phyloP scores from a whole-genome alignment of 2,888 invertebrate genomes.

The Minunthozetes semirufus region DNA sequence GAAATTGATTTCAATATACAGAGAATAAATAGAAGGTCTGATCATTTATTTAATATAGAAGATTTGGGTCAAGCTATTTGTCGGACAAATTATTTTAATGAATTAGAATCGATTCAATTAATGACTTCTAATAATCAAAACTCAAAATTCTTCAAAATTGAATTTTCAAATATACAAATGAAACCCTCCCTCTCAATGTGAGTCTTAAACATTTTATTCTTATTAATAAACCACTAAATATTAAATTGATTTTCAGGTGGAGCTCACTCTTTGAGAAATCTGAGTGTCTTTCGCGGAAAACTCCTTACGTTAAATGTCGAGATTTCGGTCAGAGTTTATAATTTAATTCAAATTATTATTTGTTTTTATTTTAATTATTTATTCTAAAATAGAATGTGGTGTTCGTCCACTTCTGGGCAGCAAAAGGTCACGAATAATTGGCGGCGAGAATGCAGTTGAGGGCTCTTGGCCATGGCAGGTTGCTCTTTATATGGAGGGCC shows the following conservation, averaged over 20 bases:
- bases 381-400: slow-evolving; percentile 41
- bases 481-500: slow-evolving; percentile 74
- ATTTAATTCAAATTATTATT: not conserved
- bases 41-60: slow-evolving; percentile 55
- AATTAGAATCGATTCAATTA: slow-evolving; percentile 12
- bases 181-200: slow-evolving; percentile 32
- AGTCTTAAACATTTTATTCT: not conserved
- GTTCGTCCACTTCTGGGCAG: slow-evolving; percentile 36
- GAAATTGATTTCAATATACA: not conserved
- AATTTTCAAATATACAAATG: not conserved
- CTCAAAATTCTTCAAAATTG: slow-evolving; percentile 22
- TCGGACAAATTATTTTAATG: slow-evolving; percentile 60
- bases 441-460: slow-evolving; percentile 66
- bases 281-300: slow-evolving; percentile 43
- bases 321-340: slow-evolving; percentile 46
- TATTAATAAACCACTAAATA: no score
- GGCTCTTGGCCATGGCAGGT: slow-evolving; percentile 81
- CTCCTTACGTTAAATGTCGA: slow-evolving; percentile 62
- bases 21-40: not conserved
- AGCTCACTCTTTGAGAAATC: slow-evolving; percentile 31
- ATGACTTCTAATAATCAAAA: not conserved
- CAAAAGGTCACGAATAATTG: slow-evolving; percentile 60
- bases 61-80: slow-evolving; percentile 69
- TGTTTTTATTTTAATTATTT: no score
- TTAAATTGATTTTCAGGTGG: slow-evolving; percentile 24